Conservation (phyloP, 2,797 vertebrate genomes). For the Austrolebias charrua region DNA sequence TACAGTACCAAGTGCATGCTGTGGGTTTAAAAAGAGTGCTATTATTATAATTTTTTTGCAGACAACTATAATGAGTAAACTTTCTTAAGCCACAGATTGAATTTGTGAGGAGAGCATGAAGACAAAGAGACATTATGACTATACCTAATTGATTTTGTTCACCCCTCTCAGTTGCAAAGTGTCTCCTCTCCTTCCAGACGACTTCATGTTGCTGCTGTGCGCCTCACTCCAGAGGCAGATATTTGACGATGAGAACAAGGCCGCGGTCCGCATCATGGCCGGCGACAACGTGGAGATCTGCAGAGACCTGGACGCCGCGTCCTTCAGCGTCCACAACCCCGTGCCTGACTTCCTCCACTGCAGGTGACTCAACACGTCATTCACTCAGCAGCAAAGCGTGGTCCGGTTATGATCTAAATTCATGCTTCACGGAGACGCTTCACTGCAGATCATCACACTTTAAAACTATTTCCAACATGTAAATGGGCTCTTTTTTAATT, state of each 20-base stretch:
- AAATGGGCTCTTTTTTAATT: conserved; percentile 13
- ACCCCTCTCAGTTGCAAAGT: too few relatives aligned
- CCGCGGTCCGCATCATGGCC: conserved; percentile 92
- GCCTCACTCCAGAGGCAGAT: conserved; percentile 94
- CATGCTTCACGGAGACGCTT: not conserved
- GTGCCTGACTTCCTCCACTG: conserved; percentile 98
- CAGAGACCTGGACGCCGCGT: conserved; percentile 93
- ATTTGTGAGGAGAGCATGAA: too few relatives aligned
- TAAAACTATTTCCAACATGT: conserved; percentile 5
- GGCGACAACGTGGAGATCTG: conserved; percentile 99
- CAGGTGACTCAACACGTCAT: conserved; percentile 77
- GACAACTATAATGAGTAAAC: too few relatives aligned
- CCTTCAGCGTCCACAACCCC: conserved; percentile 96
- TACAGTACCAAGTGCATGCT: too few relatives aligned
- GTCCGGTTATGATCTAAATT: not conserved
- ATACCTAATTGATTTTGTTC: too few relatives aligned
- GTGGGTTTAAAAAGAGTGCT: too few relatives aligned
- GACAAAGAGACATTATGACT: too few relatives aligned
- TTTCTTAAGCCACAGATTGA: too few relatives aligned
- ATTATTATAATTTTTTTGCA: too few relatives aligned
- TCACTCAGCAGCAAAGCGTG: not conserved
- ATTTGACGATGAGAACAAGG: conserved; percentile 97
- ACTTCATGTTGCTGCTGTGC: conserved; percentile 95
- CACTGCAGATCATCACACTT: not conserved
- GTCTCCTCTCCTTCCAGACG: conserved; percentile 78